A percentile compares a stretch with the other conserved stretches of the same genome.
Conservation (phyloP, 2,888 invertebrate genomes). For the Thymelicus acteon region DNA sequence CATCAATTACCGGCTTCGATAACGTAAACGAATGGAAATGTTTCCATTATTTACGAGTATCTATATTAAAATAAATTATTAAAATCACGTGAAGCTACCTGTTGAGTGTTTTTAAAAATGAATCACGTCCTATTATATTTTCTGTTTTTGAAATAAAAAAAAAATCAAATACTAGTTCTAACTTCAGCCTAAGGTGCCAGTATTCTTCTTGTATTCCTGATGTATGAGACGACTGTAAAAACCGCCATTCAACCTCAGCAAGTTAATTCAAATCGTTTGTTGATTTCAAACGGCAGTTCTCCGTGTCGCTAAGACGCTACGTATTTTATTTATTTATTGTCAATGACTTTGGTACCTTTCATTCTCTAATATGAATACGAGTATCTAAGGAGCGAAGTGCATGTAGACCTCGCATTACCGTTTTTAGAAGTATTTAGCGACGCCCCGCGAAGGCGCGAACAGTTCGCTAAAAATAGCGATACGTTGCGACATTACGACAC, state of each 20-base stretch:
- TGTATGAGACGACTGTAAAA: not conserved
- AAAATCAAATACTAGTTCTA: too few species aligned
- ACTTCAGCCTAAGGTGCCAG: too few species aligned
- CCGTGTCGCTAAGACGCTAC: too few species aligned
- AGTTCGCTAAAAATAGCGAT: constrained; percentile 1
- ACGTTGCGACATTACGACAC: not conserved
- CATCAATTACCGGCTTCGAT: not conserved
- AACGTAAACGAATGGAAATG: not conserved
- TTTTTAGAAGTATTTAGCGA: constrained; percentile 6
- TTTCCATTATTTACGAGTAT: too few species aligned
- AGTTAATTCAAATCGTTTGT: not conserved
- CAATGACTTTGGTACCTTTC: too few species aligned
- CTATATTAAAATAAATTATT: too few species aligned
- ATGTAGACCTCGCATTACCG: not conserved
- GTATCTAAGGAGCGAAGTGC: not conserved
- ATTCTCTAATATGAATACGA: too few species aligned
- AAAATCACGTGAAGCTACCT: too few species aligned
- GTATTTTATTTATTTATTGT: too few species aligned
- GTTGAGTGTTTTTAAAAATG: too few species aligned
- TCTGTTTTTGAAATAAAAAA: too few species aligned
- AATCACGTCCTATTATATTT: too few species aligned
- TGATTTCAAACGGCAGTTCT: not conserved
- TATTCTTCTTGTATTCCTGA: not conserved
- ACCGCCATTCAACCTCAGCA: not conserved
- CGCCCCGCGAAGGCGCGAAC: not conserved